Evolutionary conservation across 2,113 vertebrate genomes (phyloP).

Genomic region (Misgurnus mizolepis): DNA sequence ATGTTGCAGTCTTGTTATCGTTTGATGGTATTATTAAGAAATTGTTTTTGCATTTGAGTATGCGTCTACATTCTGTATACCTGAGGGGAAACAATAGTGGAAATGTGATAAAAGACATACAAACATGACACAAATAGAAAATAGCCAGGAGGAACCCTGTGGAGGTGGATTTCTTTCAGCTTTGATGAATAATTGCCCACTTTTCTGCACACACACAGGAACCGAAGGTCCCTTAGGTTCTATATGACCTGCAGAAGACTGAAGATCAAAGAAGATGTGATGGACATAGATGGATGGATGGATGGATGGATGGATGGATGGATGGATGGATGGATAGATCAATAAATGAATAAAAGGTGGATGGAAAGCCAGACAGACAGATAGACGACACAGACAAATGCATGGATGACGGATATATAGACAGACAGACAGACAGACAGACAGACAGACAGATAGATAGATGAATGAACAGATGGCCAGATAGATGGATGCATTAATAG

Average conservation of each 20-base stretch:
- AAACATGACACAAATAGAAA: conserved; percentile 10
- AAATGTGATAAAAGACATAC: conserved; percentile 1
- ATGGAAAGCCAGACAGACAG: too few species aligned
- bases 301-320: too few species aligned
- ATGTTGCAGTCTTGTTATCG: background rate
- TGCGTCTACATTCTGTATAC: background rate
- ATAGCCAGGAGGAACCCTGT: conserved; percentile 24
- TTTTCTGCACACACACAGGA: conserved; percentile 27
- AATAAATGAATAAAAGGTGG: too few species aligned
- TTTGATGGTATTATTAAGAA: conserved; percentile 23
- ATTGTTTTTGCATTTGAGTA: background rate
- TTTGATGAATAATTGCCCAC: conserved; percentile 53
- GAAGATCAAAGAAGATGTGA: conserved; percentile 44
- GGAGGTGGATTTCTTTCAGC: conserved; percentile 42
- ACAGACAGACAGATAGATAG: too few species aligned
- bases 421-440: too few species aligned
- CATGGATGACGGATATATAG: too few species aligned
- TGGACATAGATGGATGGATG: conserved; percentile 8
- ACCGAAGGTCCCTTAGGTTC: conserved; percentile 33
- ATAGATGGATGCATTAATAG: too few species aligned
- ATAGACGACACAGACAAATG: too few species aligned
- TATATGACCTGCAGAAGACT: conserved; percentile 25
- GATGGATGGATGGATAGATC: too few species aligned
- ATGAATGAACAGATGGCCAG: too few species aligned
- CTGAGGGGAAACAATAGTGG: conserved; percentile 1